These are phyloP conservation scores for Pteronotus mesoamericanus DNA, from an alignment of 2,797 vertebrate species.

Conservation along the genomic window DNA sequence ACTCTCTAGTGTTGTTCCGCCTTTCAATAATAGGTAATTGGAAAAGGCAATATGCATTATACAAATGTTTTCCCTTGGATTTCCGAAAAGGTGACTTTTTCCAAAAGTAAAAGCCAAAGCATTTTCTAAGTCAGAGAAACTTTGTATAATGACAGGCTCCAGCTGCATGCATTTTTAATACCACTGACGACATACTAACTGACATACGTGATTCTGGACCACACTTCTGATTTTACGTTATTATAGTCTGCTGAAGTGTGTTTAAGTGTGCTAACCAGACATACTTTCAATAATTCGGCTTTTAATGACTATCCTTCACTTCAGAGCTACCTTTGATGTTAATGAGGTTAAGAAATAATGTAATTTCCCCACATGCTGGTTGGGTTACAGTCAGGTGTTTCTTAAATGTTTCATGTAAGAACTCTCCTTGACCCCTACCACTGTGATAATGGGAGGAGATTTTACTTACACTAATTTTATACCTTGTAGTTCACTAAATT, in stretches of 20 bases:
- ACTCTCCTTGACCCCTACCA: conserved; percentile 77
- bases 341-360: conserved; percentile 80
- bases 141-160: conserved; percentile 75
- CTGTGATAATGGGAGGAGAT: conserved; percentile 77
- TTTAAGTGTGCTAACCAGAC: conserved; percentile 79
- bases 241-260: conserved; percentile 76
- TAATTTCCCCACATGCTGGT: conserved; percentile 76
- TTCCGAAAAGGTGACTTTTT: conserved; percentile 63
- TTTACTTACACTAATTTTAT: conserved; percentile 79
- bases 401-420: conserved; percentile 85
- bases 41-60: conserved; percentile 54
- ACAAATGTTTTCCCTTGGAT: conserved; percentile 66
- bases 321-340: conserved; percentile 79
- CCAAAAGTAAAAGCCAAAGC: conserved; percentile 44
- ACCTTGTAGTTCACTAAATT: conserved; percentile 76
- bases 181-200: conserved; percentile 78
- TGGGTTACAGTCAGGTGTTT: conserved; percentile 78
- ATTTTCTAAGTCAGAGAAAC: conserved; percentile 67
- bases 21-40: conserved; percentile 62
- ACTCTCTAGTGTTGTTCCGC: conserved; percentile 50
- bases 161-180: conserved; percentile 79
- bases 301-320: conserved; percentile 80
- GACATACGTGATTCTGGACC: conserved; percentile 80
- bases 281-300: conserved; percentile 77
- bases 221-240: conserved; percentile 80